Evolutionary conservation across 1,140 invertebrate species (phyloP), one percentile per base, ranked within the genome.

Genomic region (Geopemphigus sp.): DNA sequence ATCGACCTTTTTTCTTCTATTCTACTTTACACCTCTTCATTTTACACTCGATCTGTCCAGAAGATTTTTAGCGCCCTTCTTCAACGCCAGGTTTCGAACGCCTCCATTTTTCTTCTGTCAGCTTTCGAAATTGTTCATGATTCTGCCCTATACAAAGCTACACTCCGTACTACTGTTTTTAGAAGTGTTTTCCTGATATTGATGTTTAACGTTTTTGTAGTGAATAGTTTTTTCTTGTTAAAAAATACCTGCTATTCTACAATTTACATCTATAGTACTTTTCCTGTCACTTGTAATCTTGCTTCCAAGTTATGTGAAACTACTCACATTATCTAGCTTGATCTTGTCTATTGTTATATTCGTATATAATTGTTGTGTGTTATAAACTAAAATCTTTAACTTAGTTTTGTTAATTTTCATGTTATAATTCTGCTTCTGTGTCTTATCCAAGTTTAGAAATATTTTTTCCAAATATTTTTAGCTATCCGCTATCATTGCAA

Each of bases 181-280:
- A 54, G 17, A 54, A 61, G 11, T 24, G 14, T 61, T 61, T 61
- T 61, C 12, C 26, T 26, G 14, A 61, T 61, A 14, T 61, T 61
- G 5, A 61, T 26, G 19, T 61, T 61, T 61, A 59, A 24, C 24
- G 57, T 22, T 24, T 59, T 59, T 59, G 57, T 59, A 12, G 19
- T 59, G 24, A 59, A 61, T 61, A 61, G 57, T 61, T 61, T 61
- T 61, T 61, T 61, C 2, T 61, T 61, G 2, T 61, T 61, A 15
- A 26, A 61, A 8, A 26, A 61, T 8, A 61, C 15, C n/a, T n/a
- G n/a, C n/a, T n/a, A n/a, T n/a, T n/a, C n/a, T n/a, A n/a, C n/a
- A n/a, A n/a, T n/a, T n/a, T n/a, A n/a, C n/a, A n/a, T n/a, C n/a
- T n/a, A n/a, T 19, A 45, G 11, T 45, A 11, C 39, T 45, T 45